A percentile compares a stretch with the other conserved stretches of the same genome.
Conservation (phyloP, 2,888 invertebrate genomes). For the Hetaerina titia region DNA sequence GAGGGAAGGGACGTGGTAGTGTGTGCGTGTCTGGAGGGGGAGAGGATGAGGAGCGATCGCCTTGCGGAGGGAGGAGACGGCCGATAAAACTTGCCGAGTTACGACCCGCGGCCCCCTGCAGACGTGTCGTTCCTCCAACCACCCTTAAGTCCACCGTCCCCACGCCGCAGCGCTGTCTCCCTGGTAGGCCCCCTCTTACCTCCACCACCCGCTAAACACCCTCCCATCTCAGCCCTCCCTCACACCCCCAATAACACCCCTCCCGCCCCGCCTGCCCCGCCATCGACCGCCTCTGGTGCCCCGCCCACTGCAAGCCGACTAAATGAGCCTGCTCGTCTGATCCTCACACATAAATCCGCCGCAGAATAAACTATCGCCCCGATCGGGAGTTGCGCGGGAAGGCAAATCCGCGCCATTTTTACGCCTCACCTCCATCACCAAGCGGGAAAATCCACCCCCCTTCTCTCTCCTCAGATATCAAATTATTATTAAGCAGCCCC, state of each 20-base stretch:
- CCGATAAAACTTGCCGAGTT: background rate
- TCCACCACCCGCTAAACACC: background rate
- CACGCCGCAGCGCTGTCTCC: background rate
- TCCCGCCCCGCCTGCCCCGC: too few species aligned
- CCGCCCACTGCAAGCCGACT: background rate
- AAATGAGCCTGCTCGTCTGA: background rate
- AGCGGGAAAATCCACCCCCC: too few species aligned
- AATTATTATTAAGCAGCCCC: too few species aligned
- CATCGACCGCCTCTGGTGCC: background rate
- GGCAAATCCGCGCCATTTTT: too few species aligned
- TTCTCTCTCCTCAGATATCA: too few species aligned
- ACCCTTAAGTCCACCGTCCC: too few species aligned
- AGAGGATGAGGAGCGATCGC: background rate
- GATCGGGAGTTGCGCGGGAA: background rate
- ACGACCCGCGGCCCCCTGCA: background rate
- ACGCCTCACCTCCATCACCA: too few species aligned
- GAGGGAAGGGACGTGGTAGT: background rate
- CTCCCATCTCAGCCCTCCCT: background rate
- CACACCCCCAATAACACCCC: too few species aligned
- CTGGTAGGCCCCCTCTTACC: background rate
- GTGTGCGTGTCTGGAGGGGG: background rate
- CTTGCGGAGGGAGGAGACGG: background rate
- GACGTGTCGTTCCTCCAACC: background rate
- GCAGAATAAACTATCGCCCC: background rate
- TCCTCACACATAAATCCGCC: background rate